These are phyloP conservation scores for Biston betularia DNA, from an alignment of 2,888 invertebrate genomes.

Conservation along the genomic window DNA sequence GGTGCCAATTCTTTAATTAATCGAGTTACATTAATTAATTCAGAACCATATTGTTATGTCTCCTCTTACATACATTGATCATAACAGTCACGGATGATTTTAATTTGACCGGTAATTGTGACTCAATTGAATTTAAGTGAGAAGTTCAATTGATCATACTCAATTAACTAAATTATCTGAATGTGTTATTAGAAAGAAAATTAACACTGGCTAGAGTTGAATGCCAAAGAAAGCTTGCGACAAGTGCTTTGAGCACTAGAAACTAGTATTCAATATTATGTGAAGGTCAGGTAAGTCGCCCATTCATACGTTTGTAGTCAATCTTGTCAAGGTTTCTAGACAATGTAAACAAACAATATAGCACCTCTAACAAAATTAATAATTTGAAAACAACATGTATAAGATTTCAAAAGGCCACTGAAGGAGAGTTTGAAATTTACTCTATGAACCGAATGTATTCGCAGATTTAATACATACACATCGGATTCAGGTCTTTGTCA, in stretches of 20 bases:
- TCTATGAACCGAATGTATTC: no score
- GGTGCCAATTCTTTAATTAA: slow-evolving; percentile 48
- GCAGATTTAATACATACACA: no score
- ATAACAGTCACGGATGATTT: slow-evolving; percentile 13
- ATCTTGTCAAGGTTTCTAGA: slow-evolving; percentile 27
- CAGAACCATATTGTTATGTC: slow-evolving; percentile 46
- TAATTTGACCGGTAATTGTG: slow-evolving; percentile 12
- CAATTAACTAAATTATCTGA: not conserved
- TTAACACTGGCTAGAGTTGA: not conserved
- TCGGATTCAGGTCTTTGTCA: not conserved
- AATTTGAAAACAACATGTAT: not conserved
- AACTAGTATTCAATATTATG: slow-evolving; percentile 9
- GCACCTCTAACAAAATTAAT: not conserved
- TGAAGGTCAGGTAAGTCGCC: slow-evolving; percentile 16
- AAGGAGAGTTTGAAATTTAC: no score
- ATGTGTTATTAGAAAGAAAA: slow-evolving; percentile 3
- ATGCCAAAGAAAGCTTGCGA: slow-evolving; percentile 2
- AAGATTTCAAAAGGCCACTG: no score
- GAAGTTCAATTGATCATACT: slow-evolving; percentile 2
- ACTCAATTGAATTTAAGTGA: slow-evolving; percentile 15
- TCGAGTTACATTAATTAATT: slow-evolving; percentile 39
- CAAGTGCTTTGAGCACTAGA: slow-evolving; percentile 1
- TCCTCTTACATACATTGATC: slow-evolving; percentile 35
- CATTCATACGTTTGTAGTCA: slow-evolving; percentile 34
- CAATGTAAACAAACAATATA: slow-evolving; percentile 33